phyloP scores from a whole-genome alignment of 2,113 vertebrate species.

The Rafetus swinhoei region DNA sequence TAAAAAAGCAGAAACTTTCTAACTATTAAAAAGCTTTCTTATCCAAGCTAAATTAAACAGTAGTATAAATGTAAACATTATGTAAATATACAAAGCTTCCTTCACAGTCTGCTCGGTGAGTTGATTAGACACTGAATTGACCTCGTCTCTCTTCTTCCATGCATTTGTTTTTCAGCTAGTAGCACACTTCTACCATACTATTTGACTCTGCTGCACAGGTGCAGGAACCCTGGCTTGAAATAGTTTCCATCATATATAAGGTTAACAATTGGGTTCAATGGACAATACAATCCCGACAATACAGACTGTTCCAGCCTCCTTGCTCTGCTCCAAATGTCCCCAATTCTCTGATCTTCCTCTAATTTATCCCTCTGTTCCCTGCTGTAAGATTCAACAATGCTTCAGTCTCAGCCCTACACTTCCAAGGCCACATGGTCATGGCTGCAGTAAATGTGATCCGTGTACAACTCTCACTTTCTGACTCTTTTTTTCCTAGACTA shows the following conservation, averaged over 20 bases:
- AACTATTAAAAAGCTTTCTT: slow-evolving; percentile 32
- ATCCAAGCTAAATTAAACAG: slow-evolving; percentile 53
- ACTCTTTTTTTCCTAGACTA: neutral
- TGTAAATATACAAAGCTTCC: slow-evolving; percentile 37
- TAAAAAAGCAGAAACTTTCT: slow-evolving; percentile 42
- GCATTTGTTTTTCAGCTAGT: neutral
- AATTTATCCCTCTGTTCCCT: neutral
- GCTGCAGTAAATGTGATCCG: neutral
- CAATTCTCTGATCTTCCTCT: neutral
- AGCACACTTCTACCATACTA: neutral
- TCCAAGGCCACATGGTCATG: neutral
- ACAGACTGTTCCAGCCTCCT: too few species aligned
- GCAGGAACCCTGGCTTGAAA: too few species aligned
- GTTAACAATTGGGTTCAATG: too few species aligned
- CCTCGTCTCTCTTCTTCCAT: neutral
- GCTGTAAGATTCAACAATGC: neutral
- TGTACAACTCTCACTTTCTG: neutral
- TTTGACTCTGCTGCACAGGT: neutral
- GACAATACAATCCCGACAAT: too few species aligned
- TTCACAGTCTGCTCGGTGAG: slow-evolving; percentile 23
- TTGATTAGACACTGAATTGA: slow-evolving; percentile 4
- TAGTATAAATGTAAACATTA: slow-evolving; percentile 45
- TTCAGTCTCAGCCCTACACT: neutral
- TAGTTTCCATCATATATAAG: too few species aligned
- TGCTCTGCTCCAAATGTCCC: neutral